Conservation (phyloP, 2,113 vertebrate genomes). For the Carettochelys insculpta region DNA sequence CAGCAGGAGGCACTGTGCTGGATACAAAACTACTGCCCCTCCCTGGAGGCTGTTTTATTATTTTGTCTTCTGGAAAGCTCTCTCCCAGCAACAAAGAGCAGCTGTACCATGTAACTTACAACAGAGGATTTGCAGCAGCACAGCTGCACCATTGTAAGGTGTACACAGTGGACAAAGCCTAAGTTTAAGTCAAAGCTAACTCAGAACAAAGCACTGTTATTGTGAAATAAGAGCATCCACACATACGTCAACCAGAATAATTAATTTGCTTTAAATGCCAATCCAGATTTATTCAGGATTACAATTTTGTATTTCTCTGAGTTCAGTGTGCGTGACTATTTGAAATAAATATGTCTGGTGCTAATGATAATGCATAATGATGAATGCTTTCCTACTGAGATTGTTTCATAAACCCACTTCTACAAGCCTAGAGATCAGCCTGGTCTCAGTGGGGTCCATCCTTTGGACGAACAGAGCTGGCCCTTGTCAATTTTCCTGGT, state of each 20-base stretch:
- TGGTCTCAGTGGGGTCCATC: not conserved
- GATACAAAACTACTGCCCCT: too few species aligned
- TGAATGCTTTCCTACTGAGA: constrained; percentile 38
- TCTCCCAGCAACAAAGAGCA: too few species aligned
- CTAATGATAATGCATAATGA: not conserved
- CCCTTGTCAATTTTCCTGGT: not conserved
- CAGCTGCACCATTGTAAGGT: too few species aligned
- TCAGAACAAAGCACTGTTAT: not conserved
- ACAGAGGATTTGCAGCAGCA: too few species aligned
- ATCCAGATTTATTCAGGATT: not conserved
- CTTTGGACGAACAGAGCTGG: not conserved
- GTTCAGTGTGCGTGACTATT: constrained; percentile 18
- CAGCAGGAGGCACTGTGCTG: too few species aligned
- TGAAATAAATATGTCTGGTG: constrained; percentile 2
- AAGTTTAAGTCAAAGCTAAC: not conserved
- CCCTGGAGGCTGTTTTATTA: too few species aligned
- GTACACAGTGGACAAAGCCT: too few species aligned
- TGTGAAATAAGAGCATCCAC: not conserved
- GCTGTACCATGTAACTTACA: too few species aligned
- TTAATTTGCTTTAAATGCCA: not conserved
- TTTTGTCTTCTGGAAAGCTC: too few species aligned
- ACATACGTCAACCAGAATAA: not conserved
- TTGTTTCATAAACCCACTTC: constrained; percentile 38
- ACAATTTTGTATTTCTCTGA: not conserved
- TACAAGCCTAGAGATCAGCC: not conserved